Evolutionary conservation across 2,113 vertebrate species (phyloP).

Genomic region (Dinomys branickii): DNA sequence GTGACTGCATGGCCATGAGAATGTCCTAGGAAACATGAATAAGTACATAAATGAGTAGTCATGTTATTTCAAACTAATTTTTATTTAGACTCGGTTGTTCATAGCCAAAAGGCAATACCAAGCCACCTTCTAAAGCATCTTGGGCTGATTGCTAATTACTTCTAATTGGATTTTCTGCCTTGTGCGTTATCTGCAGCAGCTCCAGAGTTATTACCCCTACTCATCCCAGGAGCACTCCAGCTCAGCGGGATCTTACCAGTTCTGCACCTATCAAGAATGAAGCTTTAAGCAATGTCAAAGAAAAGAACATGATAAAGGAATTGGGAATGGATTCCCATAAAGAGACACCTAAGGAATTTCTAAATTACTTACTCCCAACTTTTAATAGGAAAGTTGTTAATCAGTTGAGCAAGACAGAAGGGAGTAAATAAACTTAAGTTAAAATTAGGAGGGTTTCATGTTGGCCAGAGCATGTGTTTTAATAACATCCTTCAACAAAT

Average conservation of each 20-base stretch:
- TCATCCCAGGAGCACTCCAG: neutral
- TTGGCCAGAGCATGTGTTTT: neutral
- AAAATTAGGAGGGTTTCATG: conserved; percentile 20
- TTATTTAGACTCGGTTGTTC: conserved; percentile 31
- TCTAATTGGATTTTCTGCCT: conserved; percentile 53
- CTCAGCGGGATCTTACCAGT: neutral
- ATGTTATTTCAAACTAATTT: neutral
- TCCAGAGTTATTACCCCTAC: neutral
- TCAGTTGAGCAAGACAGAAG: conserved; percentile 26
- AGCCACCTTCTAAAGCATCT: conserved; percentile 40
- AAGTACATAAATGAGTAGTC: conserved; percentile 32
- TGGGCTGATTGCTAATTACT: conserved; percentile 52
- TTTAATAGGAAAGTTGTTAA: conserved; percentile 41
- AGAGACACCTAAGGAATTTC: neutral
- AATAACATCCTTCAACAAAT: neutral
- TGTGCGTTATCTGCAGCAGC: neutral
- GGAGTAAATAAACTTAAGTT: neutral
- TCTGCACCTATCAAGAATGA: neutral
- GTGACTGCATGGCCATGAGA: conserved; percentile 83
- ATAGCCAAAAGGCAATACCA: conserved; percentile 30
- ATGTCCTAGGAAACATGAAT: conserved; percentile 80
- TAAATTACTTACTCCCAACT: conserved; percentile 24
- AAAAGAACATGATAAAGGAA: conserved; percentile 20
- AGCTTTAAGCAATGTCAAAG: neutral
- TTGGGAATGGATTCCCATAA: neutral